Evolutionary conservation across 2,113 vertebrate species (phyloP), one percentile per base, ranked within the genome.

Genomic region (Mystacornis crossleyi): DNA sequence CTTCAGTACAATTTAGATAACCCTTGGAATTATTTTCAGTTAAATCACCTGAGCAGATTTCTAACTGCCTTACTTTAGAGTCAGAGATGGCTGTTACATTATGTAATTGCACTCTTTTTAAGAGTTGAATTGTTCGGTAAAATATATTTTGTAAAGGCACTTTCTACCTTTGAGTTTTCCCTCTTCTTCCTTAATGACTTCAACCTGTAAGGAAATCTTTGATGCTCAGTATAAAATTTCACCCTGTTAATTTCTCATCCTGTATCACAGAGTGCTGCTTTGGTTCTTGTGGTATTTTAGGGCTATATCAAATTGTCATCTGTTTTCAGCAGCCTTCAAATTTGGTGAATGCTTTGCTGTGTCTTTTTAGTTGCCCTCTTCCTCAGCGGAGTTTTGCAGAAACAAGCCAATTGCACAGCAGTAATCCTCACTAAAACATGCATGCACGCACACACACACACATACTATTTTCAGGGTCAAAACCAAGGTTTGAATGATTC

Each of bases 401-500:
- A 82, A 24, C 38, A 86, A 93, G 69, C 40, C 23, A 55, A 8
- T 12, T 75, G 53, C 60, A 40, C 19, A 75, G 43, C 1, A 5
- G 34, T 53, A 12, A 82, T 21, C 33, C 31, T 75, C 6, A 21
- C 54, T 80, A 54, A 93, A 91, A 57, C 3, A 1, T 45, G 43
- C 18, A 38, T 2, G 20, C 7, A 17, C 5, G 4, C 23, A 26
- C 25, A n/a, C 47, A n/a, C 4, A n/a, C 7, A 31, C 3, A 5
- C 9, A 34, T 24, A 31, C 16, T 16, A 80, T 75, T 77, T 92
- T 67, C 70, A 77, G 67, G 42, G 57, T 73, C 67, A 83, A 83
- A 92, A 57, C 18, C 34, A 81, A 77, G 80, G 75, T 92, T 77
- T 89, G 28, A 54, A 38, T 93, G 66, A 77, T 94, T 77, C 42